Percentiles rank a stretch among this genome's conserved stretches.
These are phyloP conservation scores for Condylura cristata DNA, from an alignment of 2,113 vertebrate genomes.

Conservation along the genomic window DNA sequence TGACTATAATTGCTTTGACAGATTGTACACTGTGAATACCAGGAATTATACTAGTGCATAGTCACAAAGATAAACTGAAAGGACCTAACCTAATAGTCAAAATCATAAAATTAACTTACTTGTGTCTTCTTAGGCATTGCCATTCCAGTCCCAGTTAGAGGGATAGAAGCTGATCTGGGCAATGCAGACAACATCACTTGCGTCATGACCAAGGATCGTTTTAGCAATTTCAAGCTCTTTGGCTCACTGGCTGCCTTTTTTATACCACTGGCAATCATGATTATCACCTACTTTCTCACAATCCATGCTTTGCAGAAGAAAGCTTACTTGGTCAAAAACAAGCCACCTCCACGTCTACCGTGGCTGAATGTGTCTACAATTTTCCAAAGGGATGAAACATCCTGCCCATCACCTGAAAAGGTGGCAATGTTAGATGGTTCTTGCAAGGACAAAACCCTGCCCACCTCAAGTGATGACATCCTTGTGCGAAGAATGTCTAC, in stretches of 20 bases:
- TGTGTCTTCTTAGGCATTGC: conserved; percentile 92
- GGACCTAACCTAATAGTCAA: background rate
- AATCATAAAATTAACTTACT: conserved; percentile 28
- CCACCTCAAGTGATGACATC: conserved; percentile 78
- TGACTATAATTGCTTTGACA: too few species aligned
- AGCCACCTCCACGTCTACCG: conserved; percentile 88
- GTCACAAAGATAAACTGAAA: background rate
- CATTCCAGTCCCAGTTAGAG: conserved; percentile 95
- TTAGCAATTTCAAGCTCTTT: conserved; percentile 94
- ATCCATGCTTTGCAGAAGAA: conserved; percentile 95
- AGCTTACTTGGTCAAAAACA: conserved; percentile 92
- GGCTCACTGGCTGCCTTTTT: conserved; percentile 97
- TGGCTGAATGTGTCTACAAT: conserved; percentile 90
- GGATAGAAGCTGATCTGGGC: conserved; percentile 85
- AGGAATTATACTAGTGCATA: background rate
- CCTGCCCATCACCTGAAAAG: conserved; percentile 87
- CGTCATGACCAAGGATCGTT: conserved; percentile 89
- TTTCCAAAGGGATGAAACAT: conserved; percentile 89
- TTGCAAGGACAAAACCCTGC: conserved; percentile 82
- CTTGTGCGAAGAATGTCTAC: conserved; percentile 89
- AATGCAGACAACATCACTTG: conserved; percentile 90
- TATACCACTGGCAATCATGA: conserved; percentile 95
- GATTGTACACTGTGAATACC: background rate
- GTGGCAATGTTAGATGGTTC: conserved; percentile 86
- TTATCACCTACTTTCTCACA: conserved; percentile 96